Evolutionary conservation across 2,113 vertebrate species (phyloP), one percentile per base, ranked within the genome.

Genomic region (Maylandia zebra): DNA sequence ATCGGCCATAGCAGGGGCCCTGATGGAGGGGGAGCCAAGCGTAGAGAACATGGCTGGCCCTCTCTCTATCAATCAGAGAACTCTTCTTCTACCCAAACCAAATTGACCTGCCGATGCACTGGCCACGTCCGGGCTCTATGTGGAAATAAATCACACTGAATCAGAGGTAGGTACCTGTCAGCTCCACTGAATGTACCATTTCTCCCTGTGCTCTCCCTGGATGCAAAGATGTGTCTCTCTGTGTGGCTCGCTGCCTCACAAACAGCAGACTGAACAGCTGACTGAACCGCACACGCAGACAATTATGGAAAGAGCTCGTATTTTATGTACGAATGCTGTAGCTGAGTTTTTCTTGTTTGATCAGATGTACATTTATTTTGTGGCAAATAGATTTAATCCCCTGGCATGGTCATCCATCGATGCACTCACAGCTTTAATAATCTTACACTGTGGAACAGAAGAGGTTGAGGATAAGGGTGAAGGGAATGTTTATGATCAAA

Each of bases 111-210:
- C 91, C 81, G 83, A 80, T 88, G 89, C 90, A 84, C 69, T 69
- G 90, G 85, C 92, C 92, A 90, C 81, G 48, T 93, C 86, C 80
- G 32, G 34, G 83, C 64, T 55, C 69, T 74, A 64, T 66, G 83
- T 90, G 86, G 91, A 92, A 90, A 95, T 95, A 94, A 95, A 95
- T 96, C 94, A 93, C 87, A 88, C 52, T 90, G 85, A 91, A 95
- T 93, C 87, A 92, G 90, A 91, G 84, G 82, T 85, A 87, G 83
- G 90, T 89, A 90, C 89, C 93, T 91, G 91, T 95, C 94, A 91
- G 88, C 88, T 87, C 78, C 88, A 85, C 81, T 89, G 84, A 91
- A 86, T 34, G 38, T 85, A 79, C 84, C 83, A 57, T 82, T 85
- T 83, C 81, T 92, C 53, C 87, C 55, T 81, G 56, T 79, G 81